Conservation (phyloP, 2,113 vertebrate genomes). For the Hippocampus barbouri region DNA sequence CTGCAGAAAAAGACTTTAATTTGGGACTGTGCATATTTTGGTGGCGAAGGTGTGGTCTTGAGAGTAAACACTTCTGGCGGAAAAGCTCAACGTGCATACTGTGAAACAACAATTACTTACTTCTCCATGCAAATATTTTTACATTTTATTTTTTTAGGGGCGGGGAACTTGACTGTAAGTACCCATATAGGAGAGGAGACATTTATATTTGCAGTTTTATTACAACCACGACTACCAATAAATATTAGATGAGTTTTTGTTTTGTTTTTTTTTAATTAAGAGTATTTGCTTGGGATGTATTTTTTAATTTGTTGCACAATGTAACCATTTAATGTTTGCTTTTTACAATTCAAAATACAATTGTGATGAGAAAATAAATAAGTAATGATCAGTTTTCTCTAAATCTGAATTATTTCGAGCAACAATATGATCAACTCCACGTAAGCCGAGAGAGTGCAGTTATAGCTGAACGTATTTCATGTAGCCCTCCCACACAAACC, state of each 20-base stretch:
- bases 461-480: not conserved
- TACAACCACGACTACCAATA: no score
- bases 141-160: not conserved
- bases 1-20: slow-evolving; percentile 63
- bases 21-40: slow-evolving; percentile 65
- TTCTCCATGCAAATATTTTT: not conserved
- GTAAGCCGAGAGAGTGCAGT: slow-evolving; percentile 13
- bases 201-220: no score
- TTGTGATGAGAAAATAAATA: no score
- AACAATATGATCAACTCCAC: slow-evolving; percentile 4
- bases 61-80: slow-evolving; percentile 54
- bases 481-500: slow-evolving; percentile 3
- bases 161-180: slow-evolving; percentile 14
- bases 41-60: slow-evolving; percentile 59
- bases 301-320: no score
- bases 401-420: no score
- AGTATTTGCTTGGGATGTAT: no score
- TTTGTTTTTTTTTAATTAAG: no score
- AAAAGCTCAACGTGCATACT: slow-evolving; percentile 47
- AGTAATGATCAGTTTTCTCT: not conserved
- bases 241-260: no score
- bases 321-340: no score
- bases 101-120: slow-evolving; percentile 48
- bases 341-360: no score
- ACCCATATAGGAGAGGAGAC: not conserved